Conservation (phyloP, 2,113 vertebrate species). For the Paramormyrops kingsleyae region DNA sequence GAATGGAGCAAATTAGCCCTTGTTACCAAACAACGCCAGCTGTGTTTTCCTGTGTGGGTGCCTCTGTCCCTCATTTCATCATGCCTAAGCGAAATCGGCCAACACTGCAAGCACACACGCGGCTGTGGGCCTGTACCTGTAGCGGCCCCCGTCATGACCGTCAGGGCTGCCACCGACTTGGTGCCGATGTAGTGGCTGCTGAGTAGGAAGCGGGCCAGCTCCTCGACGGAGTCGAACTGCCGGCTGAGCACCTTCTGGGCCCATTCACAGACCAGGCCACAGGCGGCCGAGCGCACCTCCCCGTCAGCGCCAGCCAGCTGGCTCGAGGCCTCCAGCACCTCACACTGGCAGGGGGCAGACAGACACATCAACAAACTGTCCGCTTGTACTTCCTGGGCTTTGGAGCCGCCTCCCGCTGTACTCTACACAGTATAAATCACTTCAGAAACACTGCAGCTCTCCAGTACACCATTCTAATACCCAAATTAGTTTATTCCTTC, state of each 20-base stretch:
- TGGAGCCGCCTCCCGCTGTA: neutral
- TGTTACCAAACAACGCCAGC: slow-evolving; percentile 3
- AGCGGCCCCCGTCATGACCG: slow-evolving; percentile 83
- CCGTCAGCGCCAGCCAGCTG: slow-evolving; percentile 81
- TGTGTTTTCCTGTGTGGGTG: neutral
- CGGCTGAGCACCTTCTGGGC: slow-evolving; percentile 97
- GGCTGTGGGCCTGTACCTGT: slow-evolving; percentile 63
- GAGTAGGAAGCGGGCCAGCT: slow-evolving; percentile 91
- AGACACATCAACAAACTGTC: neutral
- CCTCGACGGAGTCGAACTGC: slow-evolving; percentile 87
- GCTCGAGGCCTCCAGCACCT: slow-evolving; percentile 72
- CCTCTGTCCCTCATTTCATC: neutral
- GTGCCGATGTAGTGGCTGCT: slow-evolving; percentile 96
- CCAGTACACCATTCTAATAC: neutral
- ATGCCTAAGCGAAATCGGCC: neutral
- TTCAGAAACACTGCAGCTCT: neutral
- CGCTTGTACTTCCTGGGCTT: neutral
- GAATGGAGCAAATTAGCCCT: neutral
- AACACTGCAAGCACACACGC: neutral
- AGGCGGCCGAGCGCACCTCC: slow-evolving; percentile 85
- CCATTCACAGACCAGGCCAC: slow-evolving; percentile 95
- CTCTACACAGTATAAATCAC: neutral
- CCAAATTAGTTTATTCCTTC: neutral
- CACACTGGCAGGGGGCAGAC: slow-evolving; percentile 62
- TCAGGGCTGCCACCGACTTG: slow-evolving; percentile 92